Evolutionary conservation across 2,888 invertebrate genomes (phyloP).

Genomic region (Caenorhabditis panamensis): DNA sequence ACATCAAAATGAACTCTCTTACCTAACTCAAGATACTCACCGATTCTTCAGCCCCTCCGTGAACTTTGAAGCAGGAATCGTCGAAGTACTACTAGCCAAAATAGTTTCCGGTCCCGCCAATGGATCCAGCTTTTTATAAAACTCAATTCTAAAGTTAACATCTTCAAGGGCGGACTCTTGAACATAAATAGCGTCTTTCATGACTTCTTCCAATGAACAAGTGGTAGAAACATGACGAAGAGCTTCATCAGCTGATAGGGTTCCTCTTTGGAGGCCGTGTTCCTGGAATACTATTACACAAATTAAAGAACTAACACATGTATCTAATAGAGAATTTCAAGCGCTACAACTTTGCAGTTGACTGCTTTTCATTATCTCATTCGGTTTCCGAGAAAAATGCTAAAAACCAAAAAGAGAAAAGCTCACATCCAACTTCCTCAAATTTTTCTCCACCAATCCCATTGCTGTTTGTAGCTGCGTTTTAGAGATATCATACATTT

Average conservation of each 20-base stretch:
- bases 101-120: slow-evolving; percentile 82
- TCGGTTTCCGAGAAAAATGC: no score
- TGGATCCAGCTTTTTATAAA: slow-evolving; percentile 88
- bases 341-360: no score
- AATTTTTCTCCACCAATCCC: slow-evolving; percentile 53
- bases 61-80: slow-evolving; percentile 91
- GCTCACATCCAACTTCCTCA: slow-evolving; percentile 68
- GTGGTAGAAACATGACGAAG: slow-evolving; percentile 56
- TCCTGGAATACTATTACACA: no score
- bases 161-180: slow-evolving; percentile 95
- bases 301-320: no score
- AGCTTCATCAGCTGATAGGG: slow-evolving; percentile 71
- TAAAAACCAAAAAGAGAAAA: no score
- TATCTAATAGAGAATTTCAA: no score
- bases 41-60: slow-evolving; percentile 89
- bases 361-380: no score
- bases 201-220: slow-evolving; percentile 48
- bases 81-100: slow-evolving; percentile 94
- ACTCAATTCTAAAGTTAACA: slow-evolving; percentile 88
- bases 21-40: no score
- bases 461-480: slow-evolving; percentile 47
- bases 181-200: slow-evolving; percentile 67
- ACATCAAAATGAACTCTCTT: no score
- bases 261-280: slow-evolving; percentile 64
- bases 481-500: slow-evolving; percentile 86